Evolutionary conservation across 2,888 invertebrate species (phyloP), one percentile per base, ranked within the genome.

Genomic region (Minunthozetes semirufus): DNA sequence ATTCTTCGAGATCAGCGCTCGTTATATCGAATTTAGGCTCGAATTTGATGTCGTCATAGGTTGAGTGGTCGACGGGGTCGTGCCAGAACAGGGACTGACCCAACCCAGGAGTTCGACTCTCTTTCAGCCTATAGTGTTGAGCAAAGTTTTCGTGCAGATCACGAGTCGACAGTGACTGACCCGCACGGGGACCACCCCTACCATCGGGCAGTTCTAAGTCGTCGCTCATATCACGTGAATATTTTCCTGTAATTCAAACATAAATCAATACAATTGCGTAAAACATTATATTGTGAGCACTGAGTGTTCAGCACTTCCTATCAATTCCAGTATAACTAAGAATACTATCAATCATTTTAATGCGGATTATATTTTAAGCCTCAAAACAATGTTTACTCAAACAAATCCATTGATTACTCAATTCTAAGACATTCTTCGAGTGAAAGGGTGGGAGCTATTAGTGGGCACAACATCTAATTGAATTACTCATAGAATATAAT

Each of bases 21-120:
- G 87, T 87, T 80, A 87, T 85, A 76, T 87, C 84, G 81, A 87
- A 93, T 82, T 90, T 89, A 3, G 94, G 93, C 75, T 85, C 81
- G 81, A 93, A 94, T 0, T 88, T 86, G 77, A 86, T 87, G 80
- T 94, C 92, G 78, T 91, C 89, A 82, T 88, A 94, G 80, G 89
- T 90, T 22, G 91, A 89, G 0, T 93, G 89, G 0, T 91, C 89
- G 78, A 90, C 86, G 0, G 91, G 91, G 80, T 89, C 92, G 77
- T 92, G 86, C 0, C 86, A 86, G 81, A 94, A 94, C 75, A 94
- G 82, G 0, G 93, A 88, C 0, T 87, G 87, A 53, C 53, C 53
- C 53, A 53, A 53, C 19, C 19, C 6, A 6, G 53, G 53, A 19
- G 73, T 75, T 13, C 72, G 75, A 6, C 70, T 75, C 56, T 78